Percentiles rank a stretch among this genome's conserved stretches.
Conservation (phyloP, 1,140 invertebrate genomes). For the Brachionus rubens region DNA sequence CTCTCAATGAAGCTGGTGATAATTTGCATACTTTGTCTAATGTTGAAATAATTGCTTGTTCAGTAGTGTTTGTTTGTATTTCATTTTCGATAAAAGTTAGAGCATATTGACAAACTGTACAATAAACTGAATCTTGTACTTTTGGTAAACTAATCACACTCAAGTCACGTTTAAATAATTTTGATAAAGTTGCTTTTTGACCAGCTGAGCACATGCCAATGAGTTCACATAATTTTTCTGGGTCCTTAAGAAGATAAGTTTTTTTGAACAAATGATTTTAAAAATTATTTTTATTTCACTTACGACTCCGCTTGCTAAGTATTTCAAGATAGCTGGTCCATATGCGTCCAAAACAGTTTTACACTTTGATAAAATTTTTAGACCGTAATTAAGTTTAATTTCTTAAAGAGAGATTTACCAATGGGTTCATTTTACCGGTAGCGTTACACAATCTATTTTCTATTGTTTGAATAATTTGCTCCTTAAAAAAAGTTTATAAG, state of each 20-base stretch:
- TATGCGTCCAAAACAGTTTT: constrained; percentile 9
- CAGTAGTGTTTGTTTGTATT: constrained; percentile 25
- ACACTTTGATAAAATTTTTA: background rate
- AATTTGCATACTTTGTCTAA: constrained; percentile 17
- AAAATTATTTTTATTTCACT: background rate
- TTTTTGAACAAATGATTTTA: no score
- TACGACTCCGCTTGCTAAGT: constrained; percentile 23
- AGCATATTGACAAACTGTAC: constrained; percentile 34
- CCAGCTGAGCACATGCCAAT: constrained; percentile 19
- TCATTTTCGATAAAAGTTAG: constrained; percentile 20
- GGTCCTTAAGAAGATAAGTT: background rate
- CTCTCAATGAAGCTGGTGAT: background rate
- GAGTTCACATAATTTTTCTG: constrained; percentile 39
- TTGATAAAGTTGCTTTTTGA: background rate
- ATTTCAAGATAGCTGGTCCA: constrained; percentile 30
- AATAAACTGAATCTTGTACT: background rate
- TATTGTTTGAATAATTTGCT: background rate
- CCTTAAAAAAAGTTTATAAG: background rate
- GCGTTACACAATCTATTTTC: constrained; percentile 32
- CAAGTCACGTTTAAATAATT: background rate
- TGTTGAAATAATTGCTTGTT: constrained; percentile 10
- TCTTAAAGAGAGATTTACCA: background rate
- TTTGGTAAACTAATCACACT: no score
- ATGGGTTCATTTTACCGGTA: constrained; percentile 9
- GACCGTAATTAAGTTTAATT: background rate